A percentile compares a stretch with the other conserved stretches of the same genome.
phyloP scores from a whole-genome alignment of 2,888 invertebrate genomes.

The Chrysomela aeneicollis region DNA sequence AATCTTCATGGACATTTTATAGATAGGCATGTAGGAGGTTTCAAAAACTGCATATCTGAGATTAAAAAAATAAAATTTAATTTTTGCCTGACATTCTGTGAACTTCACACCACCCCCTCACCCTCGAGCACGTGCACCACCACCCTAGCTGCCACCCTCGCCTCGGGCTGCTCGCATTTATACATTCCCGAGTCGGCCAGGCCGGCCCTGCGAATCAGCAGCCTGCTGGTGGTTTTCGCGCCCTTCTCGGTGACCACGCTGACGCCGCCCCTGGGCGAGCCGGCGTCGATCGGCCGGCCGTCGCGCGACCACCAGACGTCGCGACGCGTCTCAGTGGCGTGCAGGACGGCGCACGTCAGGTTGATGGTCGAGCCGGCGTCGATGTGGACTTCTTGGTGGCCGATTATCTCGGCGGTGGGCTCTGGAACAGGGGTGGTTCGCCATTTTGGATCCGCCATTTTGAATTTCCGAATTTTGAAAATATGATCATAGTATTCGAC shows the following conservation, averaged over 20 bases:
- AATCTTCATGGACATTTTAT: too few species aligned
- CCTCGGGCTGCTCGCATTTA: conserved; percentile 86
- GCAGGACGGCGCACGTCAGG: conserved; percentile 83
- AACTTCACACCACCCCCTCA: too few species aligned
- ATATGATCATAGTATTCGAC: too few species aligned
- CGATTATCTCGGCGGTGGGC: conserved; percentile 82
- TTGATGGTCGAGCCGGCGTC: conserved; percentile 90
- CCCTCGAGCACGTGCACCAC: conserved; percentile 88
- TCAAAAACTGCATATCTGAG: too few species aligned
- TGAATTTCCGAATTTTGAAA: background rate
- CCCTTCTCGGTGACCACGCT: conserved; percentile 89
- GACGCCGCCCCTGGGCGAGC: conserved; percentile 87
- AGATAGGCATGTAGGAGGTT: too few species aligned
- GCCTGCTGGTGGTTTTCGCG: conserved; percentile 80
- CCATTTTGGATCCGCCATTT: too few species aligned
- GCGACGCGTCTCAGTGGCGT: conserved; percentile 86
- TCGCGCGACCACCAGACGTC: conserved; percentile 87
- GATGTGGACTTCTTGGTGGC: conserved; percentile 83
- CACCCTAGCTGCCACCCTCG: conserved; percentile 78
- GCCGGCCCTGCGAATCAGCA: conserved; percentile 83
- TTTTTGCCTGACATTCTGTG: too few species aligned
- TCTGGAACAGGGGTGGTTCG: conserved; percentile 66
- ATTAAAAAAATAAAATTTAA: too few species aligned
- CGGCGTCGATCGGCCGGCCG: conserved; percentile 82
- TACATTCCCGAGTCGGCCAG: conserved; percentile 83